Conservation (phyloP, 2,888 invertebrate genomes). For the Bellardia bayeri region DNA sequence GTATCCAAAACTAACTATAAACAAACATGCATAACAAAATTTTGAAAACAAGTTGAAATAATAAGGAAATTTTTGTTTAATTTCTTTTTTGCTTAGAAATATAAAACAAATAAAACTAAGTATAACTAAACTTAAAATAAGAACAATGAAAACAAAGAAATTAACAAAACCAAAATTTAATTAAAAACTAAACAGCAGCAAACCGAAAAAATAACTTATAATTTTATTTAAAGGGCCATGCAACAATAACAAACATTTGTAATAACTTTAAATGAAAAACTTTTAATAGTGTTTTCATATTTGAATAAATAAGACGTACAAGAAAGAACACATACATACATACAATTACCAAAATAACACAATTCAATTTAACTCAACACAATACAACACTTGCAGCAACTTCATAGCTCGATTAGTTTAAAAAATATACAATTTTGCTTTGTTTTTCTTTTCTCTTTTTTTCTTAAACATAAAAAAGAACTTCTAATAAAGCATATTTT, state of each 20-base stretch:
- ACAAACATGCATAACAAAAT: conserved; percentile 70
- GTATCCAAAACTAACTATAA: conserved; percentile 39
- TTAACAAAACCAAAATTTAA: conserved; percentile 8
- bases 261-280: conserved; percentile 23
- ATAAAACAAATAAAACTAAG: conserved; percentile 15
- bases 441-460: conserved; percentile 62
- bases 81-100: not conserved
- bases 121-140: not conserved
- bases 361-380: conserved; percentile 69
- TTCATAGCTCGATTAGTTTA: conserved; percentile 82
- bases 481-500: conserved; percentile 71
- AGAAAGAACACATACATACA: conserved; percentile 50
- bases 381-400: conserved; percentile 82
- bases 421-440: conserved; percentile 75
- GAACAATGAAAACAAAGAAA: not conserved
- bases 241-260: conserved; percentile 11
- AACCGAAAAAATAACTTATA: conserved; percentile 4
- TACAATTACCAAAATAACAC: conserved; percentile 54
- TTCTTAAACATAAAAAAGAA: conserved; percentile 70
- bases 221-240: conserved; percentile 20
- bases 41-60: conserved; percentile 25
- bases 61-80: not conserved
- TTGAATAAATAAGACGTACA: conserved; percentile 14
- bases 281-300: not conserved
- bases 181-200: conserved; percentile 33